Base-by-base conservation (phyloP, 2,888 invertebrate genomes). In the Mactromeris polynyma region DNA sequence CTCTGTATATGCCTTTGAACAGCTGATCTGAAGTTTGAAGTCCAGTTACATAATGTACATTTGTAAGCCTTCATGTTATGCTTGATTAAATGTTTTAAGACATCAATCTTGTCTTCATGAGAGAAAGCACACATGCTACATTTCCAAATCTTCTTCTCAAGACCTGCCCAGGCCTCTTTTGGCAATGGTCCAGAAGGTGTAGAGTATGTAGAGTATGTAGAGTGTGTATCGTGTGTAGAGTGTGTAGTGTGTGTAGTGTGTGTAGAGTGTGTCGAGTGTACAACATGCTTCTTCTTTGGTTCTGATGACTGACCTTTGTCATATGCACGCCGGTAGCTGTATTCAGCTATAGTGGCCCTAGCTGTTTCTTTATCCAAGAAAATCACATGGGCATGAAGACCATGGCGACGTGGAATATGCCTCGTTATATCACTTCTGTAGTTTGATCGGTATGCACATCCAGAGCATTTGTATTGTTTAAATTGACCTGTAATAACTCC, bases 351-450 rank as follows among this genome's bases (percentile, higher is more conserved):
- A 11, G 95, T 94, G 38, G 93, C 87, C 69, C 90, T 92, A 14
- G 95, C 94, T 54, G 93, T 92, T 11, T 96, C 94, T 46, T 90
- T 90, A 85, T 94, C 94, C 79, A 96, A 88, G 17, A 94, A 77
- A 26, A 95, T 88, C 7, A 96, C 91, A 51, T 93, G 91, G 7
- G 94, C 94, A 78, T 87, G 91, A 1, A 89, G 84, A 1, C 90
- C 93, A 93, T 96, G 96, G 36, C 94, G 94, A 11, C 95, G 93
- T 95, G 98, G 98, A 93, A 99, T 99, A 97, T 99, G 99, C 96
- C 99, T 98, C 40, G 98, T 98, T 90, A 99, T 98, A 97, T 99
- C 99, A 98, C 99, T 99, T 92, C 99, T 98, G 99, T 99, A 99
- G 96, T 99, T 99, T 42, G 99, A 99, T 94, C 98, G 98, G 96